phyloP scores from a whole-genome alignment of 2,113 vertebrate species.

The Scomber colias region DNA sequence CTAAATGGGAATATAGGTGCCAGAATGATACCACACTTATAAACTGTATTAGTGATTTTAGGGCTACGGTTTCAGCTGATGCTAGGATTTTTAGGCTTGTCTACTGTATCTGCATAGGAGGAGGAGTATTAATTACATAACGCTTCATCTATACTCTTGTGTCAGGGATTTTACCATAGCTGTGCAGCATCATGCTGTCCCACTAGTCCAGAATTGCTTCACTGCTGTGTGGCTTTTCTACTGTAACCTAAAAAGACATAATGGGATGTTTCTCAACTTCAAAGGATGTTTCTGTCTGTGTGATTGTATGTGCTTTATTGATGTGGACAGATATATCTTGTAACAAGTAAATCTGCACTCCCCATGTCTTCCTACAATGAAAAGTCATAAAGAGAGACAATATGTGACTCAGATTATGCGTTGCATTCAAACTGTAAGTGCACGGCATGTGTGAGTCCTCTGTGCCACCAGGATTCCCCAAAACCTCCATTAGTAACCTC shows the following conservation, averaged over 20 bases:
- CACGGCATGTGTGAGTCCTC: neutral
- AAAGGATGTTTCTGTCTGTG: neutral
- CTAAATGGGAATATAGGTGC: constrained; percentile 24
- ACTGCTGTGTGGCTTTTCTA: constrained; percentile 8
- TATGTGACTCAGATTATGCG: neutral
- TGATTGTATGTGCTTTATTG: neutral
- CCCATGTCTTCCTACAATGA: neutral
- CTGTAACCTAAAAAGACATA: constrained; percentile 25
- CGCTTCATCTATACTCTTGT: constrained; percentile 57
- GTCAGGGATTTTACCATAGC: constrained; percentile 33
- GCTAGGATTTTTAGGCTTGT: constrained; percentile 55
- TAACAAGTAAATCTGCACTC: constrained; percentile 36
- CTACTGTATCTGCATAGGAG: constrained; percentile 80
- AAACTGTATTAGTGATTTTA: constrained; percentile 33
- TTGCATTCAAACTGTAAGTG: constrained; percentile 11
- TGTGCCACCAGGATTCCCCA: constrained; percentile 44
- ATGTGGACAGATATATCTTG: neutral
- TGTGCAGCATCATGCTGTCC: constrained; percentile 61
- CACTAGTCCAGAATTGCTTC: constrained; percentile 52
- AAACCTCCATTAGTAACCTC: constrained; percentile 57
- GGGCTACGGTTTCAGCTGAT: constrained; percentile 65
- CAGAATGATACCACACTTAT: constrained; percentile 16
- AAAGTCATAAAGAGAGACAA: neutral
- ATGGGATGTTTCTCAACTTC: constrained; percentile 1
- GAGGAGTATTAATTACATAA: constrained; percentile 81